Conservation (phyloP, 1,140 invertebrate species). For the Lutraria rhynchaena region DNA sequence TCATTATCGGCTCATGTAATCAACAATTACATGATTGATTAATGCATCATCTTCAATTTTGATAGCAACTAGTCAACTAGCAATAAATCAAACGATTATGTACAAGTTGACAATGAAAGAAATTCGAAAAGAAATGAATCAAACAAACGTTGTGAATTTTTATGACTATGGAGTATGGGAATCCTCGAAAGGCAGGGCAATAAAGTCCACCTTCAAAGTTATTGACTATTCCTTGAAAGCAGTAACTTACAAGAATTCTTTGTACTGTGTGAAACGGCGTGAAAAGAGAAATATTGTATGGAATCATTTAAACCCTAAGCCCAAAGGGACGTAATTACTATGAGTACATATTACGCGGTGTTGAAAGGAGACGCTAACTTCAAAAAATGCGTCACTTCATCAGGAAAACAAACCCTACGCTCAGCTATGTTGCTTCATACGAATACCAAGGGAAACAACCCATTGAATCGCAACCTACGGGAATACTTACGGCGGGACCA, state of each 20-base stretch:
- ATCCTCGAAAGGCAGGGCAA: constrained; percentile 14
- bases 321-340: background rate
- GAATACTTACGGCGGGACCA: background rate
- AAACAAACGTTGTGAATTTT: constrained; percentile 13
- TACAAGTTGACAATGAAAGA: background rate
- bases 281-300: background rate
- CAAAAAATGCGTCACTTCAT: constrained; percentile 6
- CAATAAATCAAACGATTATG: constrained; percentile 22
- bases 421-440: background rate
- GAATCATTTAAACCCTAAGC: background rate
- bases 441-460: background rate
- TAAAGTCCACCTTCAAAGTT: constrained; percentile 3
- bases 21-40: no score
- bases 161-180: constrained; percentile 24
- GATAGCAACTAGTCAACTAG: no score
- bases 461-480: background rate
- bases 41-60: no score
- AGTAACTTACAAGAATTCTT: constrained; percentile 2
- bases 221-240: background rate
- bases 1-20: no score
- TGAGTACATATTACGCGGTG: constrained; percentile 1
- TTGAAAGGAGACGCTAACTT: background rate
- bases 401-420: background rate
- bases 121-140: background rate
- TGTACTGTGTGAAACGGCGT: background rate